phyloP scores from a whole-genome alignment of 2,888 invertebrate genomes.

The Oligia fasciuncula region DNA sequence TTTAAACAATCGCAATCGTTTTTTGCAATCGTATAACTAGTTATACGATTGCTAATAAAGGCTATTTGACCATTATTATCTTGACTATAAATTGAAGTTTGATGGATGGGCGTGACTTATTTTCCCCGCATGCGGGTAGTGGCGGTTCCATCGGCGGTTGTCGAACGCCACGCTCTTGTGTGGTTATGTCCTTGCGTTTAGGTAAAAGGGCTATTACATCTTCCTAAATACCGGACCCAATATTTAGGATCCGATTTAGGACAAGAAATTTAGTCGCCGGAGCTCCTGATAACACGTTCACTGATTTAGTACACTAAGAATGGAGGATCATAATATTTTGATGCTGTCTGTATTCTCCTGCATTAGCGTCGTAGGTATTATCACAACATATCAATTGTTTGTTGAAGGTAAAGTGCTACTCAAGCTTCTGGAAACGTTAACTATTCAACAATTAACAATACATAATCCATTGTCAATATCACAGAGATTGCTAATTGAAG shows the following conservation, averaged over 20 bases:
- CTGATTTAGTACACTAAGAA: no score
- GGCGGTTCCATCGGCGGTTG: neutral
- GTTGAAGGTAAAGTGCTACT: slow-evolving; percentile 40
- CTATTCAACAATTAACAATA: slow-evolving; percentile 5
- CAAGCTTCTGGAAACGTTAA: slow-evolving; percentile 39
- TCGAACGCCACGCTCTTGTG: neutral
- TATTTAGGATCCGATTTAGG: no score
- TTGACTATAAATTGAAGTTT: neutral
- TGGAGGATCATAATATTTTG: neutral
- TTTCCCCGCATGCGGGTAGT: neutral
- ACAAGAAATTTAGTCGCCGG: no score
- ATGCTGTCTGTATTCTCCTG: slow-evolving; percentile 21
- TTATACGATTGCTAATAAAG: no score
- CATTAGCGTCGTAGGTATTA: slow-evolving; percentile 13
- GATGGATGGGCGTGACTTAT: neutral
- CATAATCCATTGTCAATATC: slow-evolving; percentile 27
- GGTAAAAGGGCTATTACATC: no score
- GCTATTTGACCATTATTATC: no score
- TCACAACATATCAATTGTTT: slow-evolving; percentile 45
- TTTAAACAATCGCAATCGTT: no score
- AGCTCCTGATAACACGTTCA: no score
- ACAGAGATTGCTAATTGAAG: slow-evolving; percentile 11
- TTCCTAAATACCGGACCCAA: no score
- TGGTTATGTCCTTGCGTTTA: no score
- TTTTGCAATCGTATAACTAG: no score